Percentiles rank a stretch among this genome's conserved stretches.
Conservation (phyloP, 2,888 invertebrate genomes). For the Spilarctia lutea region DNA sequence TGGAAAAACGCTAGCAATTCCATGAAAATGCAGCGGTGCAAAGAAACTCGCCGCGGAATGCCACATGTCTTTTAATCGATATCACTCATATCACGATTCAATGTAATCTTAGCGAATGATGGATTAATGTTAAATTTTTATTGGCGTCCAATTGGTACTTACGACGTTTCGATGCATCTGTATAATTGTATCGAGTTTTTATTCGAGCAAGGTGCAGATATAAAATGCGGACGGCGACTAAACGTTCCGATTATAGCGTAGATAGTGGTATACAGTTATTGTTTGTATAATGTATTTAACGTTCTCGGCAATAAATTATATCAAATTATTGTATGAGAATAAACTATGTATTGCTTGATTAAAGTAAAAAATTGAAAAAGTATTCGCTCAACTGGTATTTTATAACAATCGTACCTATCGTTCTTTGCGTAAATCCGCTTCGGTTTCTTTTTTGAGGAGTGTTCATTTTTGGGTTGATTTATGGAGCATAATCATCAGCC, state of each 20-base stretch:
- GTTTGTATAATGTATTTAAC: conserved; percentile 50
- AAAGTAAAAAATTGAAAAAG: conserved; percentile 39
- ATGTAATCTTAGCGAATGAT: conserved; percentile 73
- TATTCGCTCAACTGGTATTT: background rate
- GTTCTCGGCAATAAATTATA: conserved; percentile 42
- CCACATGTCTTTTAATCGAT: conserved; percentile 74
- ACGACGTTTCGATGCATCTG: conserved; percentile 68
- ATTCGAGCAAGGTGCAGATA: conserved; percentile 83
- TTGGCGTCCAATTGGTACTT: conserved; percentile 70
- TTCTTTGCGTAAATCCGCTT: background rate
- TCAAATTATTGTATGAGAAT: conserved; percentile 39
- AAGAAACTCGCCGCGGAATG: conserved; percentile 83
- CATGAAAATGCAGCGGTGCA: conserved; percentile 82
- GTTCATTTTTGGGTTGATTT: background rate
- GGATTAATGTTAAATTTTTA: conserved; percentile 75
- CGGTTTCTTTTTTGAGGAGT: background rate
- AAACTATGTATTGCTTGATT: conserved; percentile 16
- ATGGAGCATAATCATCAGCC: too few relatives aligned
- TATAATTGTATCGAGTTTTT: conserved; percentile 85
- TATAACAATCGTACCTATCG: background rate
- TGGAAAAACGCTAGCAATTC: conserved; percentile 84
- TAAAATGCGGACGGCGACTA: conserved; percentile 69
- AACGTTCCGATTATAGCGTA: conserved; percentile 65
- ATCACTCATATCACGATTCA: conserved; percentile 67
- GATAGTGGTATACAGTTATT: conserved; percentile 57